Evolutionary conservation across 92 coral and sea anemone genomes (phyloP).

Genomic region (Hydrozoanthus gracilis): DNA sequence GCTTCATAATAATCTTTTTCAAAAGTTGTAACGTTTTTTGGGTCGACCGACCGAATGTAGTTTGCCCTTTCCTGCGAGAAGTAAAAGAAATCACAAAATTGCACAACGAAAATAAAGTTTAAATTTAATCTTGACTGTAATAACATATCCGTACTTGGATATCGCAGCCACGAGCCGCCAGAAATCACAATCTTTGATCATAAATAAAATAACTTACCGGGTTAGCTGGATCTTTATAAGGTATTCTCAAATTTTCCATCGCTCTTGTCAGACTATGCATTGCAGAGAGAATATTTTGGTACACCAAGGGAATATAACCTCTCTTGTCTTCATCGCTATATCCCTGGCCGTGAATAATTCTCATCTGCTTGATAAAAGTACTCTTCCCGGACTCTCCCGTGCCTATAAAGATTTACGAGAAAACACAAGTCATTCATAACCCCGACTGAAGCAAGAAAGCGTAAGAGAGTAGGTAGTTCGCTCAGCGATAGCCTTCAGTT

Average conservation of each 20-base stretch:
- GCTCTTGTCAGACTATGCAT: conserved; percentile 97
- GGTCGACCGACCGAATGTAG: conserved; percentile 92
- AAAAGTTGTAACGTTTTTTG: conserved; percentile 92
- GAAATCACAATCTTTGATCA: conserved; percentile 38
- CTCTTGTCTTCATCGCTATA: conserved; percentile 97
- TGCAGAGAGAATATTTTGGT: conserved; percentile 96
- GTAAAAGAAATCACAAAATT: conserved; percentile 50
- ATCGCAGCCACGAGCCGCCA: neutral
- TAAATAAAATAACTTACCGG: conserved; percentile 73
- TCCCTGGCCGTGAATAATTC: conserved; percentile 99
- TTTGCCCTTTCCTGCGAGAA: conserved; percentile 81
- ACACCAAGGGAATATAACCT: conserved; percentile 91
- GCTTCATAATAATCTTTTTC: conserved; percentile 96
- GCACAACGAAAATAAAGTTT: conserved; percentile 58
- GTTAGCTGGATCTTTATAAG: conserved; percentile 87
- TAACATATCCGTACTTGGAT: conserved; percentile 6
- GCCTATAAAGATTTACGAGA: conserved; percentile 60
- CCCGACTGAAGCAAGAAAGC: neutral
- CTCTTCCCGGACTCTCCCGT: conserved; percentile 99
- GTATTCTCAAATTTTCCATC: conserved; percentile 95
- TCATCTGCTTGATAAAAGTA: conserved; percentile 99
- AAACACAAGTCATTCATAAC: conserved; percentile 14
- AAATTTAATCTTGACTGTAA: conserved; percentile 36
- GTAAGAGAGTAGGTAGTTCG: conserved; percentile 29
- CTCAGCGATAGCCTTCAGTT: conserved; percentile 1